phyloP scores from a whole-genome alignment of 2,797 vertebrate genomes.

The Hephaestus fuliginosus region DNA sequence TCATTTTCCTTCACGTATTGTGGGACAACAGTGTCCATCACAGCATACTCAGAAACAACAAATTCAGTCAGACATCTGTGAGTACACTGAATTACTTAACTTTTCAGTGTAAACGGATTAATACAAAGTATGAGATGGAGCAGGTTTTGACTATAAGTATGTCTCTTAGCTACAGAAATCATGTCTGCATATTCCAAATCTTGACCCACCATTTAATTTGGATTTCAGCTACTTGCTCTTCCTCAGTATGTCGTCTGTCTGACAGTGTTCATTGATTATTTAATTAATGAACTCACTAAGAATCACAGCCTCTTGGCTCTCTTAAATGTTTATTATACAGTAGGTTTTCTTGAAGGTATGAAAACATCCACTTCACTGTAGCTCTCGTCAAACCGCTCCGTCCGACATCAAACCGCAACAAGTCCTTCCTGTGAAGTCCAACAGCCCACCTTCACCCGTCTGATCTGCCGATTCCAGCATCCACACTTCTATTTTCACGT shows the following conservation, averaged over 20 bases:
- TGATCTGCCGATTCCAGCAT: constrained; percentile 27
- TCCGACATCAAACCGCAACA: neutral
- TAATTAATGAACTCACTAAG: neutral
- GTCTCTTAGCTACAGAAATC: neutral
- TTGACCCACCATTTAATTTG: too few species aligned
- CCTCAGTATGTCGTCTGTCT: neutral
- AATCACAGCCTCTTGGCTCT: neutral
- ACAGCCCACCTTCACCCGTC: constrained; percentile 15
- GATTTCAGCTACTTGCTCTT: neutral
- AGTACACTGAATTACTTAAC: too few species aligned
- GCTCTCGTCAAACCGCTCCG: constrained; percentile 1
- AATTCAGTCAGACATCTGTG: neutral
- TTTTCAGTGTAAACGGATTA: neutral
- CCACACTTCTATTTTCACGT: constrained; percentile 39
- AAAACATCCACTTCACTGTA: neutral
- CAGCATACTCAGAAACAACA: neutral
- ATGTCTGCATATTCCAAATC: neutral
- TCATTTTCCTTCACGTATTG: neutral
- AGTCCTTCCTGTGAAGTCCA: constrained; percentile 33
- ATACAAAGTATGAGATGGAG: neutral
- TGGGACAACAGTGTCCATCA: constrained; percentile 7
- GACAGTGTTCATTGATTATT: too few species aligned
- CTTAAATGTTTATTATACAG: neutral
- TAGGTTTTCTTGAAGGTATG: neutral
- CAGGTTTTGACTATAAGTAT: neutral